Conservation (phyloP, 2,113 vertebrate genomes). For the Collichthys lucidus region DNA sequence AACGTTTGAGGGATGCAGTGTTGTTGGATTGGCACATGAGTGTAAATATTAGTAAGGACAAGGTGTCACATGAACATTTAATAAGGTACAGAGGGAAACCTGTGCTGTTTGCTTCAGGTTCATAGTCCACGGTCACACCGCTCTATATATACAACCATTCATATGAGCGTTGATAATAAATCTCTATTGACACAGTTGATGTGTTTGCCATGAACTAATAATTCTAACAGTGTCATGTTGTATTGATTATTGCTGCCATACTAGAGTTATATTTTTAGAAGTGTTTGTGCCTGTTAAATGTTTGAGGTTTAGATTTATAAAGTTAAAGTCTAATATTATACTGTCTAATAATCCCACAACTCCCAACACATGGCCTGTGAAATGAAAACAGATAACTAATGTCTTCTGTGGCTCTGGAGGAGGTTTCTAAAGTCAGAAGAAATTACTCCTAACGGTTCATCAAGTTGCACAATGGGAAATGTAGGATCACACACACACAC, state of each 20-base stretch:
- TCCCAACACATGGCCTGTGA: too few relatives aligned
- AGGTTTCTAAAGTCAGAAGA: not conserved
- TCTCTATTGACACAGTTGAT: not conserved
- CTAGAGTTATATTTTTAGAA: not conserved
- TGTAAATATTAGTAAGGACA: not conserved
- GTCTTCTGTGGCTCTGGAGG: not conserved
- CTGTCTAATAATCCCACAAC: too few relatives aligned
- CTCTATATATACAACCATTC: slow-evolving; percentile 10
- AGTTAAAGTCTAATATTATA: too few relatives aligned
- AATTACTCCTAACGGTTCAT: not conserved
- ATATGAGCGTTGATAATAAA: not conserved
- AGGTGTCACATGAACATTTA: not conserved
- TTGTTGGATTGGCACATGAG: not conserved
- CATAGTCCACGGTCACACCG: slow-evolving; percentile 32
- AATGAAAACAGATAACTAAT: too few relatives aligned
- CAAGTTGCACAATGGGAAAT: not conserved
- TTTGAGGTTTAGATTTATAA: too few relatives aligned
- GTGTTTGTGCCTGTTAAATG: too few relatives aligned
- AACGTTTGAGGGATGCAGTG: not conserved
- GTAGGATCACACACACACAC: not conserved
- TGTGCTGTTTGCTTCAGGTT: slow-evolving; percentile 49
- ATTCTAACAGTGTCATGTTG: not conserved
- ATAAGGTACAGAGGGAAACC: not conserved
- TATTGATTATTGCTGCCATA: not conserved
- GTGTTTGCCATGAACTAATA: slow-evolving; percentile 18